Evolutionary conservation across 2,113 vertebrate genomes (phyloP).

Genomic region (Osmerus mordax): DNA sequence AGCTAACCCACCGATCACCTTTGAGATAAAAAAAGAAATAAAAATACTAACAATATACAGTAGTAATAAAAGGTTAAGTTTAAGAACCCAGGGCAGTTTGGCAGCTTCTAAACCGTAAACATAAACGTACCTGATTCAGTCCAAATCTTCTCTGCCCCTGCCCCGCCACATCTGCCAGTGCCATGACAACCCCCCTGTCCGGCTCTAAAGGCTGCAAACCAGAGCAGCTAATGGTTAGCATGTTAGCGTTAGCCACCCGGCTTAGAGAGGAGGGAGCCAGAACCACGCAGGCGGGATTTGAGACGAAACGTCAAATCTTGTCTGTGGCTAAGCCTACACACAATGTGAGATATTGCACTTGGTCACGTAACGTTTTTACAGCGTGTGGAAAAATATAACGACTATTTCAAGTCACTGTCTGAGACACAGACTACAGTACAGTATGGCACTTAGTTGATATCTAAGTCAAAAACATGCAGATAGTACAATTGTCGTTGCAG

Average conservation of each 20-base stretch:
- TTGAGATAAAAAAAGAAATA: too few species aligned
- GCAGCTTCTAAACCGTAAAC: constrained; percentile 70
- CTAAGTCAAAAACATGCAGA: constrained; percentile 63
- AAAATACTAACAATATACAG: not conserved
- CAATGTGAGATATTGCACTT: constrained; percentile 72
- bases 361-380: constrained; percentile 62
- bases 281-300: constrained; percentile 28
- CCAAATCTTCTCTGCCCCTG: constrained; percentile 12
- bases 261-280: too few species aligned
- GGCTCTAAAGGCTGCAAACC: not conserved
- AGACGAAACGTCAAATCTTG: constrained; percentile 38
- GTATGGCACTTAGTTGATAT: constrained; percentile 69
- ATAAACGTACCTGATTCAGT: constrained; percentile 43
- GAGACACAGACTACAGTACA: constrained; percentile 58
- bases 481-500: constrained; percentile 44
- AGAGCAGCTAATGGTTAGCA: not conserved
- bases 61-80: not conserved
- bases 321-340: constrained; percentile 36
- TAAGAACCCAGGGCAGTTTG: constrained; percentile 69
- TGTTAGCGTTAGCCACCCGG: constrained; percentile 11
- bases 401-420: constrained; percentile 64
- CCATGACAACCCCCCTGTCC: not conserved
- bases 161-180: constrained; percentile 25
- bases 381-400: constrained; percentile 51
- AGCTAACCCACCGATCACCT: too few species aligned